Base-by-base conservation (phyloP, 2,888 invertebrate genomes). In the Troilus luridus region DNA sequence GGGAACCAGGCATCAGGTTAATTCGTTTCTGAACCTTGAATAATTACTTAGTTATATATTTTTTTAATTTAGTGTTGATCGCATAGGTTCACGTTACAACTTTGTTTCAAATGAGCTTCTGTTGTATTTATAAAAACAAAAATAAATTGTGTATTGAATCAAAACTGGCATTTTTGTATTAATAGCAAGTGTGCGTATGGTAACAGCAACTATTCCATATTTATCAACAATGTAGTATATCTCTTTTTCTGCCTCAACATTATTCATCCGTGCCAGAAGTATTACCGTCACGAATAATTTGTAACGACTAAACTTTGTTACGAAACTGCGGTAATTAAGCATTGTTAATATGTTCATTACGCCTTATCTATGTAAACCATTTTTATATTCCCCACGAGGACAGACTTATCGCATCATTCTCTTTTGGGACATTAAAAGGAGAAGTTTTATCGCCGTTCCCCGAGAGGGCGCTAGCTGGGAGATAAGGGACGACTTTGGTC, bases 351-450 rank as follows among this genome's bases (percentile, higher is more conserved):
- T 77, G 72, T 77, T 41, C 27, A 41, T 77, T 77, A 41, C 1
- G 17, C 41, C 27, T 77, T 77, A 77, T 77, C 72, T 77, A 27
- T 77, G 41, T 77, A 41, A 77, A 77, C 19, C 72, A 77, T 77
- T 77, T 77, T 77, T 77, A 77, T 77, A 77, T 77, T 41, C 19
- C 72, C 72, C 72, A 17, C 14, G 72, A 19, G 72, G 19, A 19
- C 27, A 19, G 72, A 77, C 27, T 41, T 77, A 77, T 77, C 72
- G 72, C 72, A 77, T 77, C 41, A 77, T 77, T 77, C 72, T 77
- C 72, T 27, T 77, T 77, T 41, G 72, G 72, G 41, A 17, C 72
- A 77, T 41, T 77, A 77, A 77, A 77, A 77, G 72, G 27, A 77
- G 72, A 77, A 77, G 72, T 77, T 77, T 77, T 41, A 77, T 77